phyloP scores from a whole-genome alignment of 2,797 vertebrate genomes.

The Sarcophilus harrisii region DNA sequence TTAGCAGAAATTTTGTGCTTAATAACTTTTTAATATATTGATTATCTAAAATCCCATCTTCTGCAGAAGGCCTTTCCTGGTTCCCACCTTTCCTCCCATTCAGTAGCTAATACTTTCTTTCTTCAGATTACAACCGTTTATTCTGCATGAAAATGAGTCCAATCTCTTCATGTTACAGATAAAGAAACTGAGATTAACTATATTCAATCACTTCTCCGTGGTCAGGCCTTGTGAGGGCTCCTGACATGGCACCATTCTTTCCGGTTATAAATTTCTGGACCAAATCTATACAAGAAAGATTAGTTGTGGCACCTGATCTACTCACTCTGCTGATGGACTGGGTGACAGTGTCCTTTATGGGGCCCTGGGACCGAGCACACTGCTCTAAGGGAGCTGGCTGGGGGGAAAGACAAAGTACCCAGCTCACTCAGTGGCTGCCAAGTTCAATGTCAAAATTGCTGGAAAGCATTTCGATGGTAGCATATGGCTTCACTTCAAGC shows the following conservation, averaged over 20 bases:
- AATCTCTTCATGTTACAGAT: not conserved
- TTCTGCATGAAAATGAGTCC: not conserved
- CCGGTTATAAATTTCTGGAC: not conserved
- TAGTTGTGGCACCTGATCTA: not conserved
- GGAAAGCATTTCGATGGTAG: conserved; percentile 34
- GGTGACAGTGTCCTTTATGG: not conserved
- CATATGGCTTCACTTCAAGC: not conserved
- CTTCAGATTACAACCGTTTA: not conserved
- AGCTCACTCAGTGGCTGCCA: not conserved
- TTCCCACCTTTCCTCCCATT: not conserved
- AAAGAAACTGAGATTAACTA: not conserved
- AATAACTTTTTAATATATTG: not conserved
- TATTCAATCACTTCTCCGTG: not conserved
- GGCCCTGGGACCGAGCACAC: not conserved
- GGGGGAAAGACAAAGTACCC: not conserved
- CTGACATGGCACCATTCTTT: not conserved
- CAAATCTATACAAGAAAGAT: not conserved
- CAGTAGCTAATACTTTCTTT: not conserved
- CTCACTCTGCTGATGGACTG: not conserved
- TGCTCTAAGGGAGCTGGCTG: not conserved
- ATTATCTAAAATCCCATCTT: not conserved
- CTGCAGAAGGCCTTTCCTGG: not conserved
- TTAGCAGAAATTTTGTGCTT: conserved; percentile 1
- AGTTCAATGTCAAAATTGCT: conserved; percentile 29
- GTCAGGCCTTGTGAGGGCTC: not conserved